These are phyloP conservation scores for Apocheima hispidaria DNA, from an alignment of 2,888 invertebrate species.

Conservation along the genomic window DNA sequence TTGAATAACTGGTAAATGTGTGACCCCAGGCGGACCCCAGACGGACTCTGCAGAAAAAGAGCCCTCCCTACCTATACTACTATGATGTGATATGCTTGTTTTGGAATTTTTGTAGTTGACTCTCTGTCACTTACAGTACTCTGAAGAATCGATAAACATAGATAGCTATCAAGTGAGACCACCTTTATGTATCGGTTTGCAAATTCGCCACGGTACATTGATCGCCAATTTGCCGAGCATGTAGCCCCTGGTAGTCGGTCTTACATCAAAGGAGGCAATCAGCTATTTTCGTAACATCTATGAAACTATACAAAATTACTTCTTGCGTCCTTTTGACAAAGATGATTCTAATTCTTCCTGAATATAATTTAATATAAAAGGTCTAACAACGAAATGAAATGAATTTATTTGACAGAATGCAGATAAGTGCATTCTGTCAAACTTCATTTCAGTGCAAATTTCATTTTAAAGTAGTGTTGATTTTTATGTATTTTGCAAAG, in stretches of 20 bases:
- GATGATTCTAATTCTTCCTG: not conserved
- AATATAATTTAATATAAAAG: not conserved
- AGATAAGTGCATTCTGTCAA: too few species aligned
- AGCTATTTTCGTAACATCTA: constrained; percentile 20
- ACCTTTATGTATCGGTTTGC: constrained; percentile 39
- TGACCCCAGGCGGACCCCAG: too few species aligned
- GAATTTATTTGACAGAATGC: not conserved
- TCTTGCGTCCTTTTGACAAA: constrained; percentile 7
- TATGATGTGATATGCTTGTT: not conserved
- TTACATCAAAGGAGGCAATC: constrained; percentile 24
- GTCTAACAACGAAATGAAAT: not conserved
- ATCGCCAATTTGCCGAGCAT: constrained; percentile 45
- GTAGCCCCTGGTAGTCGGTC: constrained; percentile 25
- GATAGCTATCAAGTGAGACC: constrained; percentile 6
- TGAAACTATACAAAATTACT: constrained; percentile 7
- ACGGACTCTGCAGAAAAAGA: too few species aligned
- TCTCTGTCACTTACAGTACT: not conserved
- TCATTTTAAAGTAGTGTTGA: too few species aligned
- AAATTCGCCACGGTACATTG: constrained; percentile 43
- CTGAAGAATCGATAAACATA: not conserved
- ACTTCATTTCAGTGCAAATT: too few species aligned
- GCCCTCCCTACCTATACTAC: too few species aligned
- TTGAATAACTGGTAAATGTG: too few species aligned
- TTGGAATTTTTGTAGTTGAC: not conserved
- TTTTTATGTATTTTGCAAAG: too few species aligned